Evolutionary conservation across 2,888 invertebrate genomes (phyloP), one percentile per base, ranked within the genome.

Genomic region (Nectonema munidae): DNA sequence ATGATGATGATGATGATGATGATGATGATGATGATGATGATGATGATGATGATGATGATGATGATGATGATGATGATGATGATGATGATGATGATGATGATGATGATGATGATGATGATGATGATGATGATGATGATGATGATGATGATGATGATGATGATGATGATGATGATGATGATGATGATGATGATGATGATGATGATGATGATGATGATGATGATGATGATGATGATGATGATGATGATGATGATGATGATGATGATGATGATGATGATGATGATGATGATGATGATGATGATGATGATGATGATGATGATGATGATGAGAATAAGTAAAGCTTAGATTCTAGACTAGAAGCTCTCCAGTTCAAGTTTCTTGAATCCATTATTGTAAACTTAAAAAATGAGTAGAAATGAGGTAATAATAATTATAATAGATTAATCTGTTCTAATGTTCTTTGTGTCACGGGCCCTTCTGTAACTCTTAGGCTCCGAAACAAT

Each of bases 221-320:
- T 36, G 28, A 36, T 36, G 36, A 36, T 36, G 36, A 33, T 36
- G 36, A 36, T 36, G 36, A 36, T 36, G 28, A 36, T 36, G 32
- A 32, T 32, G 32, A 32, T 32, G 32, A 32, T 32, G 32, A 32
- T 32, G 32, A 32, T 32, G 32, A 32, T 32, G 32, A 32, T 32
- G 32, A 32, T 32, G 13, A 32, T 32, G 13, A 32, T 32, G 13
- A 32, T 32, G 13, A 32, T 32, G 13, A 32, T 32, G 13, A 32
- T 32, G 13, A 32, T 32, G 13, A 32, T 32, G 13, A 32, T 32
- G 13, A 32, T 32, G 13, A 32, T 32, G 13, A 32, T 32, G 13
- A 32, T 32, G 13, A 32, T 32, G 13, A 32, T 32, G 13, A 32
- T 32, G 13, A 32, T 32, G 13, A 32, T 32, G 13, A 32, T 25